Conservation (phyloP, 2,888 invertebrate species). For the Halictus ligatus region DNA sequence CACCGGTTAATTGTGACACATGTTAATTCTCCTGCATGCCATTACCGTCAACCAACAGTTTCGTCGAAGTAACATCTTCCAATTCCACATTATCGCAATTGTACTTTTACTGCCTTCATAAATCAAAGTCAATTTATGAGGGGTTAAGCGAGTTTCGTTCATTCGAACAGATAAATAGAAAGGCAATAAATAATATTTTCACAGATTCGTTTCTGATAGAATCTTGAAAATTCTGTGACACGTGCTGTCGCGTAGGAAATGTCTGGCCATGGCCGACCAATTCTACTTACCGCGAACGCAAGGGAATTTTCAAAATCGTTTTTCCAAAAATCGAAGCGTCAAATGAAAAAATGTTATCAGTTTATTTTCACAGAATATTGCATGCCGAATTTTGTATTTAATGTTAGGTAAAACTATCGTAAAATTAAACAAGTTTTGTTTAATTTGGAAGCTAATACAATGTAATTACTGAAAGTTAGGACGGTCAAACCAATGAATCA, state of each 20-base stretch:
- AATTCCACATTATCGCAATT: neutral
- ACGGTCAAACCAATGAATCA: too few relatives aligned
- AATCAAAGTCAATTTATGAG: too few relatives aligned
- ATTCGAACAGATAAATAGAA: too few relatives aligned
- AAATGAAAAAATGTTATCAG: neutral
- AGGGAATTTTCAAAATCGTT: neutral
- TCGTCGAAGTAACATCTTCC: neutral
- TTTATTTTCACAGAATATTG: neutral
- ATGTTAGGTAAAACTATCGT: too few relatives aligned
- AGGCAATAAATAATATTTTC: too few relatives aligned
- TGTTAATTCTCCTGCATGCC: slow-evolving; percentile 29
- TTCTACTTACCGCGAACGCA: too few relatives aligned
- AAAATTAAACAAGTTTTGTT: too few relatives aligned
- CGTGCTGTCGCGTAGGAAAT: too few relatives aligned
- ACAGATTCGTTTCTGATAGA: too few relatives aligned
- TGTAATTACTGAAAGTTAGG: too few relatives aligned
- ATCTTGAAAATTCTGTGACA: too few relatives aligned
- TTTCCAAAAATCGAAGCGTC: neutral
- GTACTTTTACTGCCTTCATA: neutral
- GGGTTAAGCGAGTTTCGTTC: neutral
- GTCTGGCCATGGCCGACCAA: neutral
- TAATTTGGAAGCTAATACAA: too few relatives aligned
- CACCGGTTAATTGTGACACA: slow-evolving; percentile 29
- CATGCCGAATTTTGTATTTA: neutral
- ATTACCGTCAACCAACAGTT: slow-evolving; percentile 16